A percentile compares a stretch with the other conserved stretches of the same genome.
These are phyloP conservation scores for Rhadinocentrus ornatus DNA, from an alignment of 2,797 vertebrate species.

Conservation along the genomic window DNA sequence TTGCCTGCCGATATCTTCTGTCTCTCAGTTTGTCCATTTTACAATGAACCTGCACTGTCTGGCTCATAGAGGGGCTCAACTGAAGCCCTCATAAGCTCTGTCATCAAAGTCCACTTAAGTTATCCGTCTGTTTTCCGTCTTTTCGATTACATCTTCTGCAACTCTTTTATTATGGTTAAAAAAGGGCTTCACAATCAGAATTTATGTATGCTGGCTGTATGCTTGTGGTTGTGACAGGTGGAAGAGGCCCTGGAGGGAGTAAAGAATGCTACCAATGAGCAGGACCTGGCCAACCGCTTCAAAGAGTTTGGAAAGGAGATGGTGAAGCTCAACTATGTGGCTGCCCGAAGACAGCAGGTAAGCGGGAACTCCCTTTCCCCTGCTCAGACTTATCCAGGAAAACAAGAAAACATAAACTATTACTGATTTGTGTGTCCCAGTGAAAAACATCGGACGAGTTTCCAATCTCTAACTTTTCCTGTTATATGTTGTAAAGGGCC, in stretches of 20 bases:
- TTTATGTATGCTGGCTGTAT: background rate
- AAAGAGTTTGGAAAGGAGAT: slow-evolving; percentile 99
- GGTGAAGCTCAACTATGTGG: slow-evolving; percentile 99
- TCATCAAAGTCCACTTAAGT: slow-evolving; percentile 58
- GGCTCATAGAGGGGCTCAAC: slow-evolving; percentile 56
- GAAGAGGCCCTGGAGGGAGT: slow-evolving; percentile 96
- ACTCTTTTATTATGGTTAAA: background rate
- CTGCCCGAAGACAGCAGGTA: slow-evolving; percentile 96
- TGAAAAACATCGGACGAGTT: too few species aligned
- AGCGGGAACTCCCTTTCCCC: background rate
- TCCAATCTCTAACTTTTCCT: too few species aligned
- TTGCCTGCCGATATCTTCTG: slow-evolving; percentile 6
- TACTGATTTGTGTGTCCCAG: too few species aligned
- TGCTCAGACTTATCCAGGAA: background rate
- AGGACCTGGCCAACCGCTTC: slow-evolving; percentile 96
- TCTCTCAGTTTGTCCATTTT: slow-evolving; percentile 23
- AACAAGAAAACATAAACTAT: too few species aligned
- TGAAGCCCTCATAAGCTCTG: slow-evolving; percentile 60
- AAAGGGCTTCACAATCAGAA: background rate
- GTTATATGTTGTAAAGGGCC: too few species aligned
- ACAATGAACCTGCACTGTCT: slow-evolving; percentile 13
- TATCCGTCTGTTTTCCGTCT: slow-evolving; percentile 41
- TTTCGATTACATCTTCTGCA: slow-evolving; percentile 1
- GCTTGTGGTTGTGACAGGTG: slow-evolving; percentile 80
- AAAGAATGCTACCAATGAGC: slow-evolving; percentile 97